Base-by-base conservation (phyloP, 23 tunicate species). In the Trididemnum nubilum region DNA sequence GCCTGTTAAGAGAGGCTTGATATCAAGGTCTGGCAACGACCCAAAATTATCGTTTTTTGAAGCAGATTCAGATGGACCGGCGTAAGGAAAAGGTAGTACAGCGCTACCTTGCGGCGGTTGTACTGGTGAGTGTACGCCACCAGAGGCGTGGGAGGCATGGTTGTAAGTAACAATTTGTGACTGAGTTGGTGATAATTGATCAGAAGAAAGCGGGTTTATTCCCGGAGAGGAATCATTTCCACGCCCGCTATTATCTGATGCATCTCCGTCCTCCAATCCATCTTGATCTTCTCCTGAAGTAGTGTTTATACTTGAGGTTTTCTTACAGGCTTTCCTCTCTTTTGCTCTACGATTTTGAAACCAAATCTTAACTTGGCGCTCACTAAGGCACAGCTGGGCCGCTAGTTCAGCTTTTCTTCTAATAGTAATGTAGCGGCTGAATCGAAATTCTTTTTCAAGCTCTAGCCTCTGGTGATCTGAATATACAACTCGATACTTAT, bases 291-390 rank as follows among this genome's bases (percentile, higher is more conserved):
- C 80, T 7, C 23, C 87, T 31, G 33, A 30, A 4, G 31, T 32
- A 2, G 37, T 1, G 66, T 79, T 79, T 52, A 35, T 33, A 22
- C 84, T 88, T 25, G 80, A 73, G 51, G 39, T 82, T 81, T 90
- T 94, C 76, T 90, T 96, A 39, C 57, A 82, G 33, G 83, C 83
- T 84, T 91, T 91, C 50, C 94, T 81, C 38, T 96, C 99, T 70
- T 96, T 96, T 1, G 99, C 97, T 30, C 96, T 86, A 34, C 99
- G 83, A 70, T 96, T 96, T 75, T 96, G 99, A 79, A 96, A 96
- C 99, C 99, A 96, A 7, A 96, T 96, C 64, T 96, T 96, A 19
- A 96, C 83, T 75, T 96, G 99, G 30, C 99, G 85, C 63, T 96
- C 99, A 67, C 94, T 87, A 24, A 96, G 72, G 35, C 84, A 65